Evolutionary conservation across 1,140 invertebrate genomes (phyloP), one percentile per base, ranked within the genome.

Genomic region (Saxidomus purpurata): DNA sequence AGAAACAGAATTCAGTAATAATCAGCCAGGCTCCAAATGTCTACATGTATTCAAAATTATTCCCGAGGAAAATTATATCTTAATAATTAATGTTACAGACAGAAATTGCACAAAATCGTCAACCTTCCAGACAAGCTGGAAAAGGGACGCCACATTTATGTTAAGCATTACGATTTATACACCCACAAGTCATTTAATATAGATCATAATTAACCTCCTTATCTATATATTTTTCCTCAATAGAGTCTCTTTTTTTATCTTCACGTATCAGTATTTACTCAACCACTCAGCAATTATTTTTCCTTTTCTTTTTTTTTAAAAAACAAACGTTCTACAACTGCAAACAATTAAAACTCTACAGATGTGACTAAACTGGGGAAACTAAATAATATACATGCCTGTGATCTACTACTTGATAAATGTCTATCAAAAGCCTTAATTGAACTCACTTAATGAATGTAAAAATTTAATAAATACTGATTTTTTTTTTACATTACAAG

Each of bases 1-100:
- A 85, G 82, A 67, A 55, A 19, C 80, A 43, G n/a, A 67, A 82
- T 82, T 82, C 40, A 19, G 80, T 17, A 82, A 82, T 82, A 82
- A 82, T 82, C 80, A 67, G 19, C 34, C 36, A n/a, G 80, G 80
- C 80, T 82, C 80, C 80, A 43, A 3, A n/a, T 3, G 55, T 82
- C 55, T 82, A 79, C 49, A 79, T 79, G 47, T 79, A n/a, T 71
- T 36, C 67, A 40, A 71, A 36, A 71, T 71, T 71, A 38, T 71
- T 71, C 67, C 25, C 9, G 22, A 71, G 36, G 13, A 71, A 38
- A 71, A 71, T 71, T 36, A 71, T 71, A 40, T 71, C 34, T 38
- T 71, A 17, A 40, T 71, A 71, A 71, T 71, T 71, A 71, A 40
- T 28, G n/a, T 63, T 3, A 71, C 34, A 36, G 67, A 17, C 36